Conservation (phyloP, 2,888 invertebrate species). For the Sacculina carcini region DNA sequence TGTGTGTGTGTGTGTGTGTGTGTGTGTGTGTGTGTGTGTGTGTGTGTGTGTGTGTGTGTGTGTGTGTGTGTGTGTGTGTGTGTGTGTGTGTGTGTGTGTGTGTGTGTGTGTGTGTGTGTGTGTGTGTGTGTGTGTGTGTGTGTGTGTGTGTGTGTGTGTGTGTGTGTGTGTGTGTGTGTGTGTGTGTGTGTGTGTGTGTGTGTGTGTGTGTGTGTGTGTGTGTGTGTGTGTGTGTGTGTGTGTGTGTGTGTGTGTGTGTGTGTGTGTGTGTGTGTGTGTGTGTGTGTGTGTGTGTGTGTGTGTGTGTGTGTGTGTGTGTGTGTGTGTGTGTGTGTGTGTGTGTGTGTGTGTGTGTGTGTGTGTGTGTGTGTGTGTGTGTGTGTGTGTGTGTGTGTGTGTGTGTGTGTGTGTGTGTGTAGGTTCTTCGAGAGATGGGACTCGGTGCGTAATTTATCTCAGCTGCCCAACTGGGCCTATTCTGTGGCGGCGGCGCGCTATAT, state of each 20-base stretch:
- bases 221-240: constrained; percentile 4
- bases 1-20: background rate
- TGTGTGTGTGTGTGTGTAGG: background rate
- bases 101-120: background rate
- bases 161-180: background rate
- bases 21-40: constrained; percentile 4
- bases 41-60: constrained; percentile 6
- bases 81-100: constrained; percentile 1
- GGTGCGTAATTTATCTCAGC: constrained; percentile 39
- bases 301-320: background rate
- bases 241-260: constrained; percentile 6
- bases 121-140: background rate
- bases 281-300: constrained; percentile 1
- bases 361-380: background rate
- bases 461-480: constrained; percentile 70
- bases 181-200: background rate
- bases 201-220: background rate
- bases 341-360: background rate
- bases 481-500: too few relatives aligned
- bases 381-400: background rate
- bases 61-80: constrained; percentile 7
- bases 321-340: background rate
- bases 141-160: background rate
- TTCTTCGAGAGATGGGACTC: constrained; percentile 28
- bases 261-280: constrained; percentile 7